Conservation (phyloP, 2,797 vertebrate genomes). For the Acropternis orthonyx region DNA sequence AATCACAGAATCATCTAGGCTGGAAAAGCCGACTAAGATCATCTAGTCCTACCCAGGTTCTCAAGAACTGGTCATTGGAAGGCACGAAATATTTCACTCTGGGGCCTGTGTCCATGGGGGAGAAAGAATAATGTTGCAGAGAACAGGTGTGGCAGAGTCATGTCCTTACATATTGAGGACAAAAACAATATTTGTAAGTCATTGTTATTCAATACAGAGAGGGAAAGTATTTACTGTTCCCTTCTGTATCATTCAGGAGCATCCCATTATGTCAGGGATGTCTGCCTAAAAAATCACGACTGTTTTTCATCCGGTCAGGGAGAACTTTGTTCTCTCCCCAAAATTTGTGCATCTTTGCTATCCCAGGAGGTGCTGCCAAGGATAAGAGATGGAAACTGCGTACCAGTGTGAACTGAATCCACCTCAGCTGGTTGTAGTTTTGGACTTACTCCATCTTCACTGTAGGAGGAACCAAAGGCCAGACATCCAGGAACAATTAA, state of each 20-base stretch:
- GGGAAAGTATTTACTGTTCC: not conserved
- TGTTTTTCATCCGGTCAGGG: not conserved
- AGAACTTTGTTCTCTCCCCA: not conserved
- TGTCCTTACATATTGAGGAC: not conserved
- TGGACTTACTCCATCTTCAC: not conserved
- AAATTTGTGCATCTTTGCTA: not conserved
- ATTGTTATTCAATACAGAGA: not conserved
- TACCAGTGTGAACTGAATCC: not conserved
- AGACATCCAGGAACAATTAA: not conserved
- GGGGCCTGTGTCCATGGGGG: not conserved
- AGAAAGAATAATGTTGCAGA: not conserved
- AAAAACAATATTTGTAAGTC: not conserved
- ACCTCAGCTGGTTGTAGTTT: not conserved
- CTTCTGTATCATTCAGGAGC: not conserved
- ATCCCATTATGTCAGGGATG: not conserved
- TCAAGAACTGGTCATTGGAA: not conserved
- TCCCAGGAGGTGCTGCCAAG: not conserved
- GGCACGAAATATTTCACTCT: not conserved
- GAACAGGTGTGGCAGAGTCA: not conserved
- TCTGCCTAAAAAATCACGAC: not conserved
- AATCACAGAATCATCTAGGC: not conserved
- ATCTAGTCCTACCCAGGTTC: rapidly evolving
- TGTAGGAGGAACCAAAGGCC: not conserved
- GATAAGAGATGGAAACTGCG: not conserved
- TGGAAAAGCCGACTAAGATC: not conserved